Conservation (phyloP, 1,140 invertebrate species). For the Orius laevigatus region DNA sequence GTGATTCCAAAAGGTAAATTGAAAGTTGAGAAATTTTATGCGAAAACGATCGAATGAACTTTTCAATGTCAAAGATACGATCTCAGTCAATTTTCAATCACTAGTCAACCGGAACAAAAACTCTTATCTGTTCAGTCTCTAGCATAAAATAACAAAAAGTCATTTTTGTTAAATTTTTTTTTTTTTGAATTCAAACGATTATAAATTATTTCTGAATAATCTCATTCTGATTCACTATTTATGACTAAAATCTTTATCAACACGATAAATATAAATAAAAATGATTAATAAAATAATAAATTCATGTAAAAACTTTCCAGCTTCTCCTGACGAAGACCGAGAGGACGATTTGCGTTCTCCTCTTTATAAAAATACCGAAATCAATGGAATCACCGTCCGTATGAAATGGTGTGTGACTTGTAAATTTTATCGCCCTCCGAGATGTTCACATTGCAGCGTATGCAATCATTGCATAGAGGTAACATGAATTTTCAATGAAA, state of each 20-base stretch:
- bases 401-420: conserved; percentile 99
- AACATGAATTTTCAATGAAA: conserved; percentile 23
- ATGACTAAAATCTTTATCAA: neutral
- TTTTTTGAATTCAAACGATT: no score
- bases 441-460: conserved; percentile 97
- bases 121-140: no score
- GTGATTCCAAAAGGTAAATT: conserved; percentile 91
- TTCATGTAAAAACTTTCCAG: conserved; percentile 43
- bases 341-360: conserved; percentile 96
- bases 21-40: no score
- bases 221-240: neutral
- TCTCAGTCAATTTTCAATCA: neutral
- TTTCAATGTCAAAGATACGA: neutral
- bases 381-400: conserved; percentile 92
- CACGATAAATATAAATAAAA: neutral
- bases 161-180: no score
- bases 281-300: conserved; percentile 3
- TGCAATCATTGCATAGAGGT: conserved; percentile 99
- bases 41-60: neutral
- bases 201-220: neutral
- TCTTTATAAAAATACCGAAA: conserved; percentile 94
- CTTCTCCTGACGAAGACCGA: conserved; percentile 86
- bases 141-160: no score
- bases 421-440: conserved; percentile 96
- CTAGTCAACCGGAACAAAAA: neutral